A percentile compares a stretch with the other conserved stretches of the same genome.
phyloP scores from a whole-genome alignment of 2,797 vertebrate species.

The Champsocephalus esox region DNA sequence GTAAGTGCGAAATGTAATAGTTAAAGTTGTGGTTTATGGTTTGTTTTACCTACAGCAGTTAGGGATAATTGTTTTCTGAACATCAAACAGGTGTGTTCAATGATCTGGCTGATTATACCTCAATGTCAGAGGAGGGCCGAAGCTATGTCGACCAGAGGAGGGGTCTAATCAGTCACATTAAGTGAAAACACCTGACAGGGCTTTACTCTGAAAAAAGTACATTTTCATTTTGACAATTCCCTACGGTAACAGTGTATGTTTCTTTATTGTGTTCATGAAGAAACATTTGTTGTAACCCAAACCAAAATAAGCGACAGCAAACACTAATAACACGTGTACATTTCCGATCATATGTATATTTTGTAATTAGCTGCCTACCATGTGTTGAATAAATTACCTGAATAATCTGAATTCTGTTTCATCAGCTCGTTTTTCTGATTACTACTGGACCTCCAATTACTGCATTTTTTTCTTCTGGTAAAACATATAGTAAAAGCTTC shows the following conservation, averaged over 20 bases:
- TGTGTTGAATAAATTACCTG: conserved; percentile 55
- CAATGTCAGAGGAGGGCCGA: background rate
- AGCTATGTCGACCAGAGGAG: background rate
- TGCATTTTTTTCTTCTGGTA: too few relatives aligned
- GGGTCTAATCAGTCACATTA: background rate
- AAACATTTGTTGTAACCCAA: conserved; percentile 4
- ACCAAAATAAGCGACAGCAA: conserved; percentile 13
- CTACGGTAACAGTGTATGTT: background rate
- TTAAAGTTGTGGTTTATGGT: background rate
- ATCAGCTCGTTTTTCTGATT: too few relatives aligned
- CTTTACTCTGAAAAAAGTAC: background rate
- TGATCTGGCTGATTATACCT: background rate
- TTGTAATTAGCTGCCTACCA: conserved; percentile 34
- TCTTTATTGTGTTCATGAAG: conserved; percentile 1
- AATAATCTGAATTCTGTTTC: background rate
- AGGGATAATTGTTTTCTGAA: background rate
- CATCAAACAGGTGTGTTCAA: background rate
- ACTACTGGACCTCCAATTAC: too few relatives aligned
- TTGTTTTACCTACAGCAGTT: conserved; percentile 1
- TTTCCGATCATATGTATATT: conserved; percentile 38
- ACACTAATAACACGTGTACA: conserved; percentile 48
- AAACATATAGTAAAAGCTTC: too few relatives aligned
- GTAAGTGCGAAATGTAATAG: conserved; percentile 10
- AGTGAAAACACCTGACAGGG: background rate
- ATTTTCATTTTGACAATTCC: conserved; percentile 6